phyloP scores from a whole-genome alignment of 2,888 invertebrate genomes.

The Agonopterix subpropinquella region DNA sequence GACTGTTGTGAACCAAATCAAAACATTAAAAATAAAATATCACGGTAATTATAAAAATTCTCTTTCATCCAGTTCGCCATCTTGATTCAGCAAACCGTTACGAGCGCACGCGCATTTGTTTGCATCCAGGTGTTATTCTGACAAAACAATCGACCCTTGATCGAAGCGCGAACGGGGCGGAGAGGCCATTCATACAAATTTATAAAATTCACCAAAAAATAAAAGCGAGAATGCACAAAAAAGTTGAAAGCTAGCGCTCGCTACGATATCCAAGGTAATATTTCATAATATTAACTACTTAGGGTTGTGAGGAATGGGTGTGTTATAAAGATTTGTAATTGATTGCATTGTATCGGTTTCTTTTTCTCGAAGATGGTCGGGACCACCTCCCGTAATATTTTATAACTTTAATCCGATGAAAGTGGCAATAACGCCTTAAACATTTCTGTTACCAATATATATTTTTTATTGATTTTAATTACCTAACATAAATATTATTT shows the following conservation, averaged over 20 bases:
- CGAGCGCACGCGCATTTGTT: slow-evolving; percentile 55
- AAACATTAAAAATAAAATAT: not conserved
- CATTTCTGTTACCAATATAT: not conserved
- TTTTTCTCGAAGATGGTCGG: slow-evolving; percentile 19
- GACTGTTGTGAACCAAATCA: too few relatives aligned
- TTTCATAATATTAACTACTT: slow-evolving; percentile 71
- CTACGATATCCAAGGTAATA: slow-evolving; percentile 55
- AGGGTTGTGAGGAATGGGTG: slow-evolving; percentile 62
- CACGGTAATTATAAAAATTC: slow-evolving; percentile 6
- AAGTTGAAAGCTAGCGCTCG: slow-evolving; percentile 25
- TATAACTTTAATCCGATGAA: not conserved
- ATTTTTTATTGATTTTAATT: not conserved
- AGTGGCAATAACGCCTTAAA: too few relatives aligned
- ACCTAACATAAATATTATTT: too few relatives aligned
- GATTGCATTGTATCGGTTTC: slow-evolving; percentile 45
- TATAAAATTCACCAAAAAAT: slow-evolving; percentile 60
- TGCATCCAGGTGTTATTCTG: slow-evolving; percentile 70
- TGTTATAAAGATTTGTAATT: slow-evolving; percentile 54
- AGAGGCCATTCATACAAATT: slow-evolving; percentile 59
- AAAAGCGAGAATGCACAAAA: slow-evolving; percentile 50
- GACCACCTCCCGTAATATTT: slow-evolving; percentile 18
- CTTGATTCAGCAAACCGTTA: slow-evolving; percentile 50
- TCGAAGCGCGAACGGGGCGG: slow-evolving; percentile 56
- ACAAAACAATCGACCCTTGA: slow-evolving; percentile 71
- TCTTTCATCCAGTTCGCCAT: slow-evolving; percentile 26